These are phyloP conservation scores for Noctua pronuba DNA, from an alignment of 2,888 invertebrate species.

Conservation along the genomic window DNA sequence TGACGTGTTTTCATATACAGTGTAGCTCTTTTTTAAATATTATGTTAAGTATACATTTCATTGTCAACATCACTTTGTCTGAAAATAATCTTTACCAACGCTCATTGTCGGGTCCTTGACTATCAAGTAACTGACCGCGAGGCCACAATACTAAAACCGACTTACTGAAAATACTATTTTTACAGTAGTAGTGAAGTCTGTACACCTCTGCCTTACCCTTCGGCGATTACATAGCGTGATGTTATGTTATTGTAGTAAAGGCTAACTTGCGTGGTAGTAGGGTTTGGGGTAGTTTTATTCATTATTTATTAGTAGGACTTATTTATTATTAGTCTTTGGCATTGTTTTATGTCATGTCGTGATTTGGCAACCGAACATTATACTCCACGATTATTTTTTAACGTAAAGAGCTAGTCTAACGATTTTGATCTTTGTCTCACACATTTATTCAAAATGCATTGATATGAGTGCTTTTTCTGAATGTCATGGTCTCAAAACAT, in stretches of 20 bases:
- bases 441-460: not conserved
- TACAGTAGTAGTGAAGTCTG: not conserved
- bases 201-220: too few relatives aligned
- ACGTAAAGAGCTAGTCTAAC: not conserved
- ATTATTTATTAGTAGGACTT: too few relatives aligned
- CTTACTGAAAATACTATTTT: conserved; percentile 6
- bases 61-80: not conserved
- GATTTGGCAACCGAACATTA: too few relatives aligned
- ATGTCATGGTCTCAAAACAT: conserved; percentile 11
- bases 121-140: not conserved
- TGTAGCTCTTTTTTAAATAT: not conserved
- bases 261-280: not conserved
- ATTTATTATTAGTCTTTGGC: too few relatives aligned
- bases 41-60: not conserved
- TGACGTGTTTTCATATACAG: not conserved
- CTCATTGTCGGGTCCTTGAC: conserved; percentile 1
- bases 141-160: conserved; percentile 8
- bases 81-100: not conserved
- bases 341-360: too few relatives aligned
- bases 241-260: too few relatives aligned
- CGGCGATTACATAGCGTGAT: too few relatives aligned
- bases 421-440: not conserved
- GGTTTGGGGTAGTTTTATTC: not conserved
- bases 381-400: not conserved
- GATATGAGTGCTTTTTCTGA: not conserved